These are phyloP conservation scores for Phataginus tricuspis DNA, from an alignment of 2,797 vertebrate genomes.

Conservation along the genomic window DNA sequence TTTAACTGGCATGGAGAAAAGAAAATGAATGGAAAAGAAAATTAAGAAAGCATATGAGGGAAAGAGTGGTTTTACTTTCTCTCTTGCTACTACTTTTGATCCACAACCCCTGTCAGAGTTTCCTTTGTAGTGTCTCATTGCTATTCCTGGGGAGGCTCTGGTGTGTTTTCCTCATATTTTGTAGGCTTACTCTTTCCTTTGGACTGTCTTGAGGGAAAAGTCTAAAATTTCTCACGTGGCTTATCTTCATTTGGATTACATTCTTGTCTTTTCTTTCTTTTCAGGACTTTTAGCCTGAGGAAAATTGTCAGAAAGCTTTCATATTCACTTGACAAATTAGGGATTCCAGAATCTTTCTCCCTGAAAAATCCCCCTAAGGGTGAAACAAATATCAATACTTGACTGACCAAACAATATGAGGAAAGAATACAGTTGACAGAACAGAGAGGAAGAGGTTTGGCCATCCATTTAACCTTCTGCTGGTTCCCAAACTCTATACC, in stretches of 20 bases:
- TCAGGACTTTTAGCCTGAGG: slow-evolving; percentile 14
- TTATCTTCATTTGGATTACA: slow-evolving; percentile 53
- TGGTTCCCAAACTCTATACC: background rate
- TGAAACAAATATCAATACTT: background rate
- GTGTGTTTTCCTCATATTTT: background rate
- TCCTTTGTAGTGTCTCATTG: background rate
- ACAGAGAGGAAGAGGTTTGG: background rate
- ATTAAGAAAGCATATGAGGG: background rate
- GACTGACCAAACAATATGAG: background rate
- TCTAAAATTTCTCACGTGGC: background rate
- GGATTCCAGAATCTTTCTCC: background rate
- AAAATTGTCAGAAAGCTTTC: slow-evolving; percentile 46
- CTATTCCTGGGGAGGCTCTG: background rate
- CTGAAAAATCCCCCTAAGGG: background rate
- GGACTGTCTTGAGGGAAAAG: slow-evolving; percentile 18
- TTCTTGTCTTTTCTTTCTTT: slow-evolving; percentile 41
- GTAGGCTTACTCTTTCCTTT: background rate
- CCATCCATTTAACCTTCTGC: background rate
- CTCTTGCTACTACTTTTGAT: background rate
- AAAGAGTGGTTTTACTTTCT: background rate
- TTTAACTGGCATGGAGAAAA: background rate
- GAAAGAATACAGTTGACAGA: background rate
- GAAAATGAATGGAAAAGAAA: background rate
- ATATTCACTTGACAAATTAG: slow-evolving; percentile 53
- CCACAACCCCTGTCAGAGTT: background rate